Evolutionary conservation across 2,797 vertebrate species (phyloP).

Genomic region (Anas bernieri): DNA sequence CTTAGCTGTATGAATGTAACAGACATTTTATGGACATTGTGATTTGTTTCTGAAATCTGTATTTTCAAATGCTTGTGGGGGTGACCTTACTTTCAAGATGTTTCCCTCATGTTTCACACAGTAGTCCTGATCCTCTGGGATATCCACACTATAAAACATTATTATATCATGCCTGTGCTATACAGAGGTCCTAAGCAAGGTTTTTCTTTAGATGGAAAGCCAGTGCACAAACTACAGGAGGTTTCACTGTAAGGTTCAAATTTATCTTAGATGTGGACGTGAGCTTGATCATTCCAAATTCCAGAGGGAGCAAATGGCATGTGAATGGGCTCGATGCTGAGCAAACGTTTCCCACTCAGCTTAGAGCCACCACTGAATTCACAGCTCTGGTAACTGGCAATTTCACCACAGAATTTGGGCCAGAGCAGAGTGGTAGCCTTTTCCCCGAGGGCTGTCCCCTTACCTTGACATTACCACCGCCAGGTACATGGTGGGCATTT

Average conservation of each 20-base stretch:
- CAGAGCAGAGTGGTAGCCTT: not conserved
- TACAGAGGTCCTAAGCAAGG: not conserved
- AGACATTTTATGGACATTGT: not conserved
- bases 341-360: not conserved
- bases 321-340: not conserved
- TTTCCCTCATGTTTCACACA: not conserved
- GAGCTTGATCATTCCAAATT: not conserved
- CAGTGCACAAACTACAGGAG: not conserved
- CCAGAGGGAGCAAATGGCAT: not conserved
- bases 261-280: not conserved
- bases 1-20: not conserved
- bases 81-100: not conserved
- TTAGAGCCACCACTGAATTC: not conserved
- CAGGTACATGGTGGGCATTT: slow-evolving; percentile 92
- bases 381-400: not conserved
- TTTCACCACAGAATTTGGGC: not conserved
- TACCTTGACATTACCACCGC: slow-evolving; percentile 91
- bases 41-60: not conserved
- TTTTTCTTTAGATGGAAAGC: not conserved
- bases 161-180: not conserved
- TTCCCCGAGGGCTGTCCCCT: not conserved
- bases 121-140: not conserved
- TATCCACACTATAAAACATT: not conserved
- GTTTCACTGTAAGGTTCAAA: not conserved
- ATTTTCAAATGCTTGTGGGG: not conserved